These are phyloP conservation scores for Folsomia candida DNA, from an alignment of 2,888 invertebrate genomes.

Conservation along the genomic window DNA sequence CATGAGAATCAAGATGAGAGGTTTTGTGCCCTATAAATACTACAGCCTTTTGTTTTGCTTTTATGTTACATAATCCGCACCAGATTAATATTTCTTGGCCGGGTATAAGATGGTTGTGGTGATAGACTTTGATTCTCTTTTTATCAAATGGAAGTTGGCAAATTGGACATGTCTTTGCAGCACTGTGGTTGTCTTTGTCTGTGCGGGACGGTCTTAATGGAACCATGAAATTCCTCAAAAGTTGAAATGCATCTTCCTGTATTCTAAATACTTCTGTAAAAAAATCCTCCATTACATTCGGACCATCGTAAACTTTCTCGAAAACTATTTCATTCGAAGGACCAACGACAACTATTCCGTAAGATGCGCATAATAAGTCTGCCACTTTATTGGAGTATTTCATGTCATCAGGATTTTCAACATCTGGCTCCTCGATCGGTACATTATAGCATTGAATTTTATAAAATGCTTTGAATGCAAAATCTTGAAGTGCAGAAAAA, in stretches of 20 bases:
- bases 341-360: background rate
- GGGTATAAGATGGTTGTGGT: background rate
- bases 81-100: background rate
- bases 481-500: background rate
- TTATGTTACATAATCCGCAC: background rate
- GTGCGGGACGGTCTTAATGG: background rate
- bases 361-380: background rate
- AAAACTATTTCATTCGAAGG: background rate
- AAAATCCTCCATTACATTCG: background rate
- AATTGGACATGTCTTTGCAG: background rate
- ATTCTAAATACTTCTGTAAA: too few relatives aligned
- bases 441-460: background rate
- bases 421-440: background rate
- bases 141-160: background rate
- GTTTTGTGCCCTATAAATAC: background rate
- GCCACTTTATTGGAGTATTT: background rate
- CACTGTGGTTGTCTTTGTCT: background rate
- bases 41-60: background rate
- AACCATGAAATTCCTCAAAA: too few relatives aligned
- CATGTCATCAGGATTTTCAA: background rate
- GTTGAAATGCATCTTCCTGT: too few relatives aligned
- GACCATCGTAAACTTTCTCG: background rate
- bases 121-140: background rate
- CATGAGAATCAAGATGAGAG: background rate
- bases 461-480: constrained; percentile 1